phyloP scores from a whole-genome alignment of 2,797 vertebrate species.

The Taeniopygia guttata region DNA sequence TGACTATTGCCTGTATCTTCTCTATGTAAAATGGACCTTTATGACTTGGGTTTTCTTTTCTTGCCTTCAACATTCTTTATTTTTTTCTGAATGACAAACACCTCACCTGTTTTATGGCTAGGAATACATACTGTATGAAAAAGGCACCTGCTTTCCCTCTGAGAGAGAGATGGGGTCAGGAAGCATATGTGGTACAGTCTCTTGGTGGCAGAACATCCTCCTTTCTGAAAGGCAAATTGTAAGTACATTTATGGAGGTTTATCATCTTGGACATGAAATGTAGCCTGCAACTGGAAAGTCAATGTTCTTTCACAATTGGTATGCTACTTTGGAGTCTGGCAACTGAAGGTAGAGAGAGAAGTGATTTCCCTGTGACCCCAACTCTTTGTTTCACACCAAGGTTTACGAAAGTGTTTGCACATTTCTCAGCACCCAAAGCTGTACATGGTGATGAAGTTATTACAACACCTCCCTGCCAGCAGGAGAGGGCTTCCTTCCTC shows the following conservation, averaged over 20 bases:
- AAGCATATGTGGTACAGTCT: accelerated
- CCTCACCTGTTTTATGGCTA: neutral
- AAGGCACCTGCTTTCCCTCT: neutral
- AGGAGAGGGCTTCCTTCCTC: slow-evolving; percentile 4
- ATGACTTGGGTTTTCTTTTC: neutral
- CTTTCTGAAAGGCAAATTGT: neutral
- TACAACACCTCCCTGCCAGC: neutral
- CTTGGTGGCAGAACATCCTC: accelerated
- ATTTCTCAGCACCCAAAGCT: neutral
- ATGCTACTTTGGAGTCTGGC: neutral
- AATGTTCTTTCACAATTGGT: neutral
- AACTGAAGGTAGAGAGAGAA: neutral
- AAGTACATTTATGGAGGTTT: neutral
- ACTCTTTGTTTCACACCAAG: neutral
- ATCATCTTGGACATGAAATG: neutral
- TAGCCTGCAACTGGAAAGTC: neutral
- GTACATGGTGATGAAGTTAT: accelerated
- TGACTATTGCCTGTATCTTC: neutral
- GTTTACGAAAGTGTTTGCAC: neutral
- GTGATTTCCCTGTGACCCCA: neutral
- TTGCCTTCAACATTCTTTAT: neutral
- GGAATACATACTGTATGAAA: neutral
- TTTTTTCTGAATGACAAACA: neutral
- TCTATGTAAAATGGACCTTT: neutral
- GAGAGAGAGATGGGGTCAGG: neutral